Base-by-base conservation (phyloP, 2,888 invertebrate species). In the Agonopterix alstromeriana region DNA sequence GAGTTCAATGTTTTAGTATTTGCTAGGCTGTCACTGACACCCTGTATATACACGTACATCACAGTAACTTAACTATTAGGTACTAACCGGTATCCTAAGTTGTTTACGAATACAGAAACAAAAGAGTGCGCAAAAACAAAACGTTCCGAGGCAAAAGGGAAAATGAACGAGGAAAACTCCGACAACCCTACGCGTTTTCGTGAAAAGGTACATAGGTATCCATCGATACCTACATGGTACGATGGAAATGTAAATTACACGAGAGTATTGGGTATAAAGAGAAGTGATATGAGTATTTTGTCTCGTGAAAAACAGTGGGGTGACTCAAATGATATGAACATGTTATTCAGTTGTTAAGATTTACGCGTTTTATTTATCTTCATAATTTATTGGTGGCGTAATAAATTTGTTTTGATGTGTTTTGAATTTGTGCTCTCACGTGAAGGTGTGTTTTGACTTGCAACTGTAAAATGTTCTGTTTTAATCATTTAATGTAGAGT, bases 201-300 rank as follows among this genome's bases (percentile, higher is more conserved):
- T 27, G 27, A n/a, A 40, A 42, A 47, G 47, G 47, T 42, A 47
- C 46, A 35, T 27, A 8, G 10, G n/a, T 27, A 42, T 47, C 46
- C 50, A 54, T 55, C 50, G 51, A 48, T 43, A 48, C 5, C 38
- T 38, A 38, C 27, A 5, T 38, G 38, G 5, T 38, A 8, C 50
- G 57, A 53, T 56, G 52, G 53, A 60, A 57, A 65, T 65, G 61
- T 62, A 66, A 63, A 65, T 65, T 61, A 62, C 55, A 53, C 55
- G 59, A 56, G 57, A 54, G 56, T 57, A 50, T 52, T 49, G 49
- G 56, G 57, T 57, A 56, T 60, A 58, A 57, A 60, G 59, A 58
- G 59, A 59, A 55, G 58, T 56, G 58, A 63, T 58, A 61, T 55
- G 58, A 62, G 63, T 63, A 60, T 67, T 61, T 47, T 42, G 14